Percentiles rank a stretch among this genome's conserved stretches.
Evolutionary conservation across 1,140 invertebrate genomes (phyloP).

Genomic region (Caenorhabditis brenneri): DNA sequence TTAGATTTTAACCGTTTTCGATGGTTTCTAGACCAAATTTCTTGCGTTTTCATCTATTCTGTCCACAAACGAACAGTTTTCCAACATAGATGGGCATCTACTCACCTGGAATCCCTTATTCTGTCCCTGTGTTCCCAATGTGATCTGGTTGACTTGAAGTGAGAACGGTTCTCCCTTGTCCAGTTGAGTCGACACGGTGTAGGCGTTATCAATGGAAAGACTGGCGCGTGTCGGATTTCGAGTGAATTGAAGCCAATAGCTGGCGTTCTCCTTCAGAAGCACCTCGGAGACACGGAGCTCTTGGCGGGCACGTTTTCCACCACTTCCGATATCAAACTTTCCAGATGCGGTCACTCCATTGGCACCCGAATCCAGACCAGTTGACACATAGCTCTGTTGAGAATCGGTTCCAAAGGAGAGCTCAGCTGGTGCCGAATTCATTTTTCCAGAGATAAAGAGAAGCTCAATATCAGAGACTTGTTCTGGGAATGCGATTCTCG

Average conservation of each 20-base stretch:
- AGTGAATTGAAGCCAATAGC: constrained; percentile 61
- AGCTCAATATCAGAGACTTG: constrained; percentile 47
- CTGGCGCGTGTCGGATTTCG: constrained; percentile 58
- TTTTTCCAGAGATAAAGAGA: constrained; percentile 56
- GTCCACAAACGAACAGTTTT: not conserved
- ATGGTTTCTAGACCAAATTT: too few relatives aligned
- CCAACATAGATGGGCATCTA: not conserved
- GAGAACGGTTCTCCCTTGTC: constrained; percentile 38
- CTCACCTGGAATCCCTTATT: constrained; percentile 43
- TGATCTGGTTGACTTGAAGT: constrained; percentile 53
- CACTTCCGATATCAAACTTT: constrained; percentile 58
- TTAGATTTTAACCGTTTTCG: too few relatives aligned
- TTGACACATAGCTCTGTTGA: constrained; percentile 49
- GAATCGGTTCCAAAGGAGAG: constrained; percentile 41
- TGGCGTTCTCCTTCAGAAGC: constrained; percentile 61
- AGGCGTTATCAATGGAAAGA: constrained; percentile 57
- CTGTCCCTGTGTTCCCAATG: constrained; percentile 48
- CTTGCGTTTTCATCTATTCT: too few relatives aligned
- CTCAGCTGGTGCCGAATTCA: constrained; percentile 44
- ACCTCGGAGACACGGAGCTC: constrained; percentile 56
- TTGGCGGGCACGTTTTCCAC: not conserved
- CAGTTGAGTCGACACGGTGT: constrained; percentile 45
- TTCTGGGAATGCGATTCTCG: constrained; percentile 18
- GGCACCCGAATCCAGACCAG: constrained; percentile 13
- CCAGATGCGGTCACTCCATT: constrained; percentile 50